phyloP scores from a whole-genome alignment of 2,113 vertebrate genomes.

The Thunnus thynnus region DNA sequence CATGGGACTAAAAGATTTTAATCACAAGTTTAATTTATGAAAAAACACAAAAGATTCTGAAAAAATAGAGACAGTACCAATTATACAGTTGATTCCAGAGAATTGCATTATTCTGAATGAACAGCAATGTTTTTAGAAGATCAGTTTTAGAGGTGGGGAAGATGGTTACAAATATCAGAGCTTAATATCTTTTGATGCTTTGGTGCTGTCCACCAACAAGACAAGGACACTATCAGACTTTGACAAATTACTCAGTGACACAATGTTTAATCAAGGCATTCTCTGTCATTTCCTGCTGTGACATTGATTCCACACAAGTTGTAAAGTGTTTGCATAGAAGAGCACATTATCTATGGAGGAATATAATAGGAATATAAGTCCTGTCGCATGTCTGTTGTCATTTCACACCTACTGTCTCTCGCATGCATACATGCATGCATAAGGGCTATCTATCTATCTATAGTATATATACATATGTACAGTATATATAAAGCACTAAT shows the following conservation, averaged over 20 bases:
- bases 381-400: not conserved
- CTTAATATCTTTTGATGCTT: conserved; percentile 18
- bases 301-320: conserved; percentile 3
- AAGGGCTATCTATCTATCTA: not conserved
- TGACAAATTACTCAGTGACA: conserved; percentile 31
- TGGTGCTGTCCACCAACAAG: conserved; percentile 16
- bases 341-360: not conserved
- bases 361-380: not conserved
- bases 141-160: not conserved
- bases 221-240: conserved; percentile 23
- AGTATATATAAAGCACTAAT: too few species aligned
- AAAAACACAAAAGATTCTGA: not conserved
- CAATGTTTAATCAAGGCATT: conserved; percentile 8
- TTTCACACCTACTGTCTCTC: not conserved
- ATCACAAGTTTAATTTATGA: not conserved
- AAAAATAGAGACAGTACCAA: not conserved
- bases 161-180: not conserved
- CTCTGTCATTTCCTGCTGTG: conserved; percentile 22
- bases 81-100: not conserved
- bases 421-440: not conserved
- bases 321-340: not conserved
- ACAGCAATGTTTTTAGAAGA: not conserved
- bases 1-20: not conserved
- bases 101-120: not conserved
- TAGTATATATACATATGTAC: too few species aligned